These are phyloP conservation scores for Stegodyphus dumicola DNA, from an alignment of 1,140 invertebrate genomes.

Conservation along the genomic window DNA sequence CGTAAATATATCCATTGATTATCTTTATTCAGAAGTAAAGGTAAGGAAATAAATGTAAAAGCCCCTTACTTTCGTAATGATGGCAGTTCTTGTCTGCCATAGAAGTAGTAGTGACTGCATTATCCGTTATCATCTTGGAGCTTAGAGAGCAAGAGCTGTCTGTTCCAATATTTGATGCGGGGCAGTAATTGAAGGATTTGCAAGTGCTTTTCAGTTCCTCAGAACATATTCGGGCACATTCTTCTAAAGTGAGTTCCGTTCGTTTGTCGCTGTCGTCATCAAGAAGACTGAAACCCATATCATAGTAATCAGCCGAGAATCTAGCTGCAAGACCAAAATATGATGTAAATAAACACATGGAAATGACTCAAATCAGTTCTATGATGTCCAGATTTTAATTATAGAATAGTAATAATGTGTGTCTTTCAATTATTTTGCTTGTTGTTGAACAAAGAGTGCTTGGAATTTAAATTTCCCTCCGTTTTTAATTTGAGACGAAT, in stretches of 20 bases:
- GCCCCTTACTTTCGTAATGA: slow-evolving; percentile 51
- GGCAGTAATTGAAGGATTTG: slow-evolving; percentile 50
- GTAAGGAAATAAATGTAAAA: too few species aligned
- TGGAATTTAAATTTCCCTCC: too few species aligned
- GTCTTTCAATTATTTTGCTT: too few species aligned
- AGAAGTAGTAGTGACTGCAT: neutral
- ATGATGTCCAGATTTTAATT: too few species aligned
- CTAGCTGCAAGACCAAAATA: slow-evolving; percentile 6
- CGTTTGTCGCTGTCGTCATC: slow-evolving; percentile 3
- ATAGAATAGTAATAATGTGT: too few species aligned
- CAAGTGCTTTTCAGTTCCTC: slow-evolving; percentile 42
- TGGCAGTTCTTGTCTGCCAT: neutral
- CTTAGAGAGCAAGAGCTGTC: slow-evolving; percentile 32
- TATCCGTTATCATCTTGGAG: neutral
- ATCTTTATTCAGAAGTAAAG: too few species aligned
- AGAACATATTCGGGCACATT: slow-evolving; percentile 41
- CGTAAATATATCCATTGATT: too few species aligned
- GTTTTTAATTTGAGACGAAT: too few species aligned
- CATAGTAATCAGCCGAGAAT: slow-evolving; percentile 34
- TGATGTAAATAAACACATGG: too few species aligned
- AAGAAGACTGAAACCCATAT: slow-evolving; percentile 27
- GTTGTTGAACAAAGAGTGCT: too few species aligned
- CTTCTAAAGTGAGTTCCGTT: neutral
- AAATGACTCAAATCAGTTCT: too few species aligned
- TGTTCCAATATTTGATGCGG: neutral